phyloP scores from a whole-genome alignment of 1,140 invertebrate genomes.

The Ctenoplectra terminalis region DNA sequence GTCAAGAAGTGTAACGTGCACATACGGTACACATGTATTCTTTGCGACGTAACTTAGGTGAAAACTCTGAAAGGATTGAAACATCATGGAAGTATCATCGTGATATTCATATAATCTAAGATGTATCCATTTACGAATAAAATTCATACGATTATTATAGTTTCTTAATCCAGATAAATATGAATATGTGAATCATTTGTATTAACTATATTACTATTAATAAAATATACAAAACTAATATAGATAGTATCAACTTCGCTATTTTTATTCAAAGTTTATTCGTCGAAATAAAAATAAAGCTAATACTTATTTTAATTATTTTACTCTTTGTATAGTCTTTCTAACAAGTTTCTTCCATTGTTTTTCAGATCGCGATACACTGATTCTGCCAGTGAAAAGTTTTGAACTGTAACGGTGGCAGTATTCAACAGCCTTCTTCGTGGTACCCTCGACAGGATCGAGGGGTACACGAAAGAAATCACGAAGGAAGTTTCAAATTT shows the following conservation, averaged over 20 bases:
- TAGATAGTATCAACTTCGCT: too few species aligned
- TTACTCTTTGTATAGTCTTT: too few species aligned
- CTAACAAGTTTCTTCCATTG: background rate
- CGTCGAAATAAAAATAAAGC: background rate
- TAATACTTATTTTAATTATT: background rate
- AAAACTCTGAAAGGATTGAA: background rate
- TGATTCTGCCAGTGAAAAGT: background rate
- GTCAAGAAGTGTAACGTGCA: background rate
- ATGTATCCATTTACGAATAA: background rate
- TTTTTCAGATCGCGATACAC: background rate
- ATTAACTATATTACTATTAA: too few species aligned
- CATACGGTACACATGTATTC: background rate
- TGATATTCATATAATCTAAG: background rate
- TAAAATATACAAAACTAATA: too few species aligned
- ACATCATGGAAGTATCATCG: background rate
- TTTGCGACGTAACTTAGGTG: background rate
- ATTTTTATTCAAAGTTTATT: too few species aligned
- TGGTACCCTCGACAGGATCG: conserved; percentile 34
- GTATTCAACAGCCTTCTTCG: conserved; percentile 41
- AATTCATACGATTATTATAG: background rate
- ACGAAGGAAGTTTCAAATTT: conserved; percentile 16
- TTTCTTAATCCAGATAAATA: too few species aligned
- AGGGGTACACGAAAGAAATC: conserved; percentile 43
- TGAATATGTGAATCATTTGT: too few species aligned
- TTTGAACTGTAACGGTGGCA: conserved; percentile 8